These are phyloP conservation scores for Sebastes hubbsi DNA, from an alignment of 2,797 vertebrate genomes.

Conservation along the genomic window DNA sequence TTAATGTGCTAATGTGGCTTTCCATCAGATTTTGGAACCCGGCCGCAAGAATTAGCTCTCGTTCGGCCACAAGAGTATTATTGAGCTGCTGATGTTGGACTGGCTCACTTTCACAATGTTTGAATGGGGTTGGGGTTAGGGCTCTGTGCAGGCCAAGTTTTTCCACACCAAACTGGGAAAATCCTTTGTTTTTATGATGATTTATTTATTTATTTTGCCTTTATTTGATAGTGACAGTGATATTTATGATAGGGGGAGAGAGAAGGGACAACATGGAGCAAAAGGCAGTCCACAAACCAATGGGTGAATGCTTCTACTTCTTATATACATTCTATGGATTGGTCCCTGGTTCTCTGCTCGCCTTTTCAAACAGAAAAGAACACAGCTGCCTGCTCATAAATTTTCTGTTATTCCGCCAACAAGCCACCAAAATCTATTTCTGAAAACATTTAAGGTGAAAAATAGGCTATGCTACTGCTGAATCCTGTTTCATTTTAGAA, in stretches of 20 bases:
- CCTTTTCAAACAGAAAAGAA: no score
- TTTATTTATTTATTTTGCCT: no score
- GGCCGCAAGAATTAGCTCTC: background rate
- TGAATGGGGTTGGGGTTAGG: background rate
- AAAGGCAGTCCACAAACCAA: no score
- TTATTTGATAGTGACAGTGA: no score
- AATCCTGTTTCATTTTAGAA: background rate
- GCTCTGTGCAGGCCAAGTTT: background rate
- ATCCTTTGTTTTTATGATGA: background rate
- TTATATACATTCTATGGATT: no score
- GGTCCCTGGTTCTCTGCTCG: no score
- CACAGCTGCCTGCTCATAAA: background rate
- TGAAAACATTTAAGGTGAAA: fast-evolving
- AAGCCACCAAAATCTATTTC: background rate
- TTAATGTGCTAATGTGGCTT: background rate
- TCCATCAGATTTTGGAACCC: background rate
- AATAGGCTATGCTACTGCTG: background rate
- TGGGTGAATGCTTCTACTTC: no score
- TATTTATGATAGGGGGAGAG: no score
- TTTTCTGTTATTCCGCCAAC: background rate
- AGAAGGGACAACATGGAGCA: no score
- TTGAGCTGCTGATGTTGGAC: background rate
- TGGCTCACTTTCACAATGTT: background rate
- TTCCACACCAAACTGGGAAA: background rate
- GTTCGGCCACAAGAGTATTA: background rate